A percentile compares a stretch with the other conserved stretches of the same genome.
Evolutionary conservation across 2,888 invertebrate genomes (phyloP).

Genomic region (Papilio gigon): DNA sequence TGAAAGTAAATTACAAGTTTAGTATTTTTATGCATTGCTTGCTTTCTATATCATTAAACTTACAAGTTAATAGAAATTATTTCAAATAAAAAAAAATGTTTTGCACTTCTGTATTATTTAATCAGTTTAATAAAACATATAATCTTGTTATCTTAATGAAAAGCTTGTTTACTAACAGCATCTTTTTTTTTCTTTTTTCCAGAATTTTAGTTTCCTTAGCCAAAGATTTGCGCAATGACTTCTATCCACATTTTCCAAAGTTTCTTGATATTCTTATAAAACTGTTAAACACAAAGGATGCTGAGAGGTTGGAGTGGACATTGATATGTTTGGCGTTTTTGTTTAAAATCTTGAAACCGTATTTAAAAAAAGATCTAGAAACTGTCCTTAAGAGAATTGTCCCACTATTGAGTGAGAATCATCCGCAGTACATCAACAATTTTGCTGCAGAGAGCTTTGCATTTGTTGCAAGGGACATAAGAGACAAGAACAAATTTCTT

Average conservation of each 20-base stretch:
- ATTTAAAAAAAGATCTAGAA: slow-evolving; percentile 90
- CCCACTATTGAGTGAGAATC: slow-evolving; percentile 89
- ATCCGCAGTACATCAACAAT: slow-evolving; percentile 92
- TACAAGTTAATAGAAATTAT: too few species aligned
- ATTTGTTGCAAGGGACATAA: slow-evolving; percentile 94
- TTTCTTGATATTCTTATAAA: slow-evolving; percentile 88
- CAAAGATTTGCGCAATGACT: slow-evolving; percentile 93
- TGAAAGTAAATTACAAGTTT: too few species aligned
- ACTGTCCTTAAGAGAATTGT: slow-evolving; percentile 87
- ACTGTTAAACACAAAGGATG: slow-evolving; percentile 88
- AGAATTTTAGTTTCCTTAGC: slow-evolving; percentile 93
- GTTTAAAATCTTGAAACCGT: slow-evolving; percentile 94
- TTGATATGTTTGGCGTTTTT: slow-evolving; percentile 93
- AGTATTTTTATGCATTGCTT: too few species aligned
- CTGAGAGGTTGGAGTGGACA: slow-evolving; percentile 92
- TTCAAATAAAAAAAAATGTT: too few species aligned
- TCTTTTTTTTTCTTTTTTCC: slow-evolving; percentile 49
- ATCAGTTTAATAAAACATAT: too few species aligned
- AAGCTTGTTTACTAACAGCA: neutral
- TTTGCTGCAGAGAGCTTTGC: slow-evolving; percentile 99
- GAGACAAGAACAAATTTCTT: slow-evolving; percentile 89
- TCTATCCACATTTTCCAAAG: slow-evolving; percentile 91
- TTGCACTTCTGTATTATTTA: too few species aligned
- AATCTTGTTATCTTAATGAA: too few species aligned
- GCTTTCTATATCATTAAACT: too few species aligned